A percentile compares a stretch with the other conserved stretches of the same genome.
phyloP scores from a whole-genome alignment of 2,797 vertebrate species.

The Ataeniobius toweri region DNA sequence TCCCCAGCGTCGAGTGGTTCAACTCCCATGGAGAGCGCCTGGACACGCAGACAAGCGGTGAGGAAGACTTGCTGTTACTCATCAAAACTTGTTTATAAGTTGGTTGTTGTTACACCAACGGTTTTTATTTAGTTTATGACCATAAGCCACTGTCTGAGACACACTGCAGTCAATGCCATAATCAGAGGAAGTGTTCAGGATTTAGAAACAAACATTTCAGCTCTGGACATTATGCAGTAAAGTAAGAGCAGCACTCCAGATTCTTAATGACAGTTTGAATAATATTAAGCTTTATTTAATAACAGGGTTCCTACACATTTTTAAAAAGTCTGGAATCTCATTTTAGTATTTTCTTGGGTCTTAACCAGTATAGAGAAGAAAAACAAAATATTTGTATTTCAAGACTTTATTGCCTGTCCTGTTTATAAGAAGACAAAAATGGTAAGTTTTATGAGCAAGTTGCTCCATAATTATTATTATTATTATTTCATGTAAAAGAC shows the following conservation, averaged over 20 bases:
- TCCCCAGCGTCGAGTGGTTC: conserved; percentile 90
- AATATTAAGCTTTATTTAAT: not conserved
- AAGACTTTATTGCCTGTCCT: not conserved
- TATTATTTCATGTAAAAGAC: not conserved
- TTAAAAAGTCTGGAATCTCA: not conserved
- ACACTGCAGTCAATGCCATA: not conserved
- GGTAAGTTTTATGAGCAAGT: not conserved
- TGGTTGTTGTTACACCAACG: conserved; percentile 6
- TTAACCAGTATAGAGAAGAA: not conserved
- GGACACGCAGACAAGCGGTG: conserved; percentile 83
- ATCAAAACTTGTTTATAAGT: not conserved
- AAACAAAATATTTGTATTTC: not conserved
- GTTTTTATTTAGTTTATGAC: not conserved
- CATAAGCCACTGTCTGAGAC: not conserved
- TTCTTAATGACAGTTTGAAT: not conserved
- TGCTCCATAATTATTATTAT: not conserved
- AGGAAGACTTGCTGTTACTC: conserved; percentile 34
- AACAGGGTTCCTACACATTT: no score
- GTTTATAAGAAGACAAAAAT: not conserved
- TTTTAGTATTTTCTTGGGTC: not conserved
- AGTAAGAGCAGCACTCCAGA: not conserved
- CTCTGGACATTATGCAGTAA: not conserved
- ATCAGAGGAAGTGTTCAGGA: conserved; percentile 2
- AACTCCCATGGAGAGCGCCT: conserved; percentile 89
- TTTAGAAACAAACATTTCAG: not conserved